Conservation (phyloP, 2,797 vertebrate species). For the Meriones psammophilus region DNA sequence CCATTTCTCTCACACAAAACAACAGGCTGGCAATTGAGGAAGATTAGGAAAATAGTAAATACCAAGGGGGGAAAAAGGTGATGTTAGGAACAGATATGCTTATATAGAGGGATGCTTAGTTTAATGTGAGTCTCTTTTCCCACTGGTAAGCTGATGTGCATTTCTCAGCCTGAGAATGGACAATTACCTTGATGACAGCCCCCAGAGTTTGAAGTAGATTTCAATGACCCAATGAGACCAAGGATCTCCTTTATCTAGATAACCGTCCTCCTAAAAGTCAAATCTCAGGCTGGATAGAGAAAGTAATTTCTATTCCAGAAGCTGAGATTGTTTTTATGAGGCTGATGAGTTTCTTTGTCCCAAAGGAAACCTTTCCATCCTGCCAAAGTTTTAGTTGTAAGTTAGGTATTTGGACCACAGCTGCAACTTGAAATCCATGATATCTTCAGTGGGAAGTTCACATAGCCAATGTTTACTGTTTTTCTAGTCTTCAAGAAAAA, state of each 20-base stretch:
- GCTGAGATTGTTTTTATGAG: background rate
- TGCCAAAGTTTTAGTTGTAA: background rate
- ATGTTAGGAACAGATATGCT: background rate
- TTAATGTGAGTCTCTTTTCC: background rate
- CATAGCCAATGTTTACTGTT: slow-evolving; percentile 17
- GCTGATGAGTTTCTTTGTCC: background rate
- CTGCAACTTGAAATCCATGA: background rate
- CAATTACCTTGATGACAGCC: background rate
- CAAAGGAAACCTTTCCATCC: background rate
- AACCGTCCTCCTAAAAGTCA: background rate
- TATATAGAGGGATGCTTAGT: background rate
- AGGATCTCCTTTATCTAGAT: background rate
- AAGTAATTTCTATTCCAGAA: slow-evolving; percentile 15
- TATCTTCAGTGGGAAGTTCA: background rate
- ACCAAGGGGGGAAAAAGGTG: background rate
- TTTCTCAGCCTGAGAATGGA: slow-evolving; percentile 21
- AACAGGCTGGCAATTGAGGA: background rate
- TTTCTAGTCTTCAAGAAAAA: slow-evolving; percentile 49
- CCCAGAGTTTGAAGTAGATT: background rate
- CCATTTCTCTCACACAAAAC: background rate
- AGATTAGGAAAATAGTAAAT: background rate
- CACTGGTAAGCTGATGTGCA: background rate
- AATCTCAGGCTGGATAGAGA: background rate
- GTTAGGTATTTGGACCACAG: background rate
- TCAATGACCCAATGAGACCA: background rate